phyloP scores from a whole-genome alignment of 2,797 vertebrate species.

The Micromesistius poutassou region DNA sequence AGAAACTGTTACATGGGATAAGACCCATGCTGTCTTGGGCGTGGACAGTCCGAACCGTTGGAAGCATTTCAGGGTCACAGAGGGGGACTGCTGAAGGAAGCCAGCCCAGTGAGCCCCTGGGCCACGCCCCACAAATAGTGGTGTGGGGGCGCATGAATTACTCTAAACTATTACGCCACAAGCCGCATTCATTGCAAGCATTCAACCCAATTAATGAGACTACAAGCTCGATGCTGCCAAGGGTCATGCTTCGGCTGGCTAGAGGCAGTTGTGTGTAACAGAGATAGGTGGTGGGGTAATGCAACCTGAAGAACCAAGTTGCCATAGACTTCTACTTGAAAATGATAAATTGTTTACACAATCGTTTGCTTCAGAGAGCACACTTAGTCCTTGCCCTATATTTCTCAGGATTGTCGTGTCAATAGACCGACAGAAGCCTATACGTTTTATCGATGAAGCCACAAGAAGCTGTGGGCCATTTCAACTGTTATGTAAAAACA shows the following conservation, averaged over 20 bases:
- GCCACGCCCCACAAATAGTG: not conserved
- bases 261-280: not conserved
- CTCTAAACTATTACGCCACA: not conserved
- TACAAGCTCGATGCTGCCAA: not conserved
- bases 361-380: not conserved
- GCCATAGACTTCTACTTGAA: not conserved
- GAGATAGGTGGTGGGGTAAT: not conserved
- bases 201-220: not conserved
- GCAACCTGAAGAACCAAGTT: not conserved
- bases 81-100: conserved; percentile 16
- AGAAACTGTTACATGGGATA: conserved; percentile 31
- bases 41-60: conserved; percentile 10
- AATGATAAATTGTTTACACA: not conserved
- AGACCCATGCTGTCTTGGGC: conserved; percentile 20
- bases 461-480: not conserved
- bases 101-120: not conserved
- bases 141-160: not conserved
- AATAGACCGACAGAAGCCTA: not conserved
- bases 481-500: not conserved
- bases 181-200: not conserved
- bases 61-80: conserved; percentile 20
- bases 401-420: not conserved
- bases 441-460: not conserved
- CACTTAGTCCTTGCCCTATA: not conserved
- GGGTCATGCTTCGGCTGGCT: not conserved